Evolutionary conservation across 1,140 invertebrate species (phyloP).

Genomic region (Drosophila aff.): DNA sequence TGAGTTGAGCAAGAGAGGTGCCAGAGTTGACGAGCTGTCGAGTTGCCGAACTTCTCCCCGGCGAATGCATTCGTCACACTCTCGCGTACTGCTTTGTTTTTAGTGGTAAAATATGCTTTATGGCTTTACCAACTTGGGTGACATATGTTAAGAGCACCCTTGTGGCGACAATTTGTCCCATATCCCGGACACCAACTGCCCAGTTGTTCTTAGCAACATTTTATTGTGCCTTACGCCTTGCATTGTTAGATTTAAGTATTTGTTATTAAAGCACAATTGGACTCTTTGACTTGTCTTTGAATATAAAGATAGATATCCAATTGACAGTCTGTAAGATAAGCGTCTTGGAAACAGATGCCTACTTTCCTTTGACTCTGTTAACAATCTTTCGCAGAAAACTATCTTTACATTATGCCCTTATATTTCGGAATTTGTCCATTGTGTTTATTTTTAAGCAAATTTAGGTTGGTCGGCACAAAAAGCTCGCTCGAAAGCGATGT

Average conservation of each 20-base stretch:
- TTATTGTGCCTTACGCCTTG: background rate
- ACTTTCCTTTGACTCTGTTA: background rate
- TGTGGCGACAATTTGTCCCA: background rate
- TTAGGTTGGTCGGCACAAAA: conserved; percentile 31
- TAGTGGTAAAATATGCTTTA: conserved; percentile 4
- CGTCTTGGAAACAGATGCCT: no score
- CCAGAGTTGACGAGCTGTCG: conserved; percentile 9
- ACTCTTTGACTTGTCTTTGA: background rate
- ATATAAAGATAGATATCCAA: background rate
- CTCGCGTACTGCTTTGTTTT: background rate
- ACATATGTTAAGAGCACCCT: conserved; percentile 2
- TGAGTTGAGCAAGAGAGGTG: conserved; percentile 5
- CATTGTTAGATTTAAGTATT: background rate
- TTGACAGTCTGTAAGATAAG: background rate
- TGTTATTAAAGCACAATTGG: background rate
- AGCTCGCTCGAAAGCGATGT: conserved; percentile 12
- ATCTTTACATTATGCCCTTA: background rate
- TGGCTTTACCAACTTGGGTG: background rate
- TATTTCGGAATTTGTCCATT: conserved; percentile 3
- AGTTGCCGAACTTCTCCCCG: conserved; percentile 10
- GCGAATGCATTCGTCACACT: conserved; percentile 20
- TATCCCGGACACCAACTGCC: background rate
- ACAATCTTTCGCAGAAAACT: background rate
- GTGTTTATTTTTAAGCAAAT: conserved; percentile 6
- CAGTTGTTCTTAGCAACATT: background rate